phyloP scores from a whole-genome alignment of 2,888 invertebrate genomes.

The Tenthredo amoena region DNA sequence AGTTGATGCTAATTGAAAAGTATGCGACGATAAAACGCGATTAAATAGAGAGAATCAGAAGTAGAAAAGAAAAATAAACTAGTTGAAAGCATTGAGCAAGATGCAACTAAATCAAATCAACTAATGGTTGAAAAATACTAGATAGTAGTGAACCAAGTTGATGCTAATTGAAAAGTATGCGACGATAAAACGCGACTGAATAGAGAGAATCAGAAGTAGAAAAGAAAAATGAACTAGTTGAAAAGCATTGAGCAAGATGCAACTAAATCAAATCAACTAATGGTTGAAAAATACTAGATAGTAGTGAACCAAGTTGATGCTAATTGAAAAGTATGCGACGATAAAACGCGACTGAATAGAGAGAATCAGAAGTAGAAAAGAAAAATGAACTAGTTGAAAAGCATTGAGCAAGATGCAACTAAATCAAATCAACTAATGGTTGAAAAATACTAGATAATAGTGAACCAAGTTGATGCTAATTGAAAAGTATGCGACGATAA shows the following conservation, averaged over 20 bases:
- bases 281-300: no score
- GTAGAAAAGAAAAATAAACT: background rate
- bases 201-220: background rate
- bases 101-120: background rate
- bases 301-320: background rate
- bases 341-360: background rate
- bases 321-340: background rate
- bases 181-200: background rate
- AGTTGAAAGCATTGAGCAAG: no score
- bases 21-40: background rate
- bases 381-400: background rate
- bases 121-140: no score
- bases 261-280: background rate
- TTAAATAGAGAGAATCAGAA: background rate
- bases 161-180: background rate
- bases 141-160: background rate
- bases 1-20: background rate
- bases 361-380: background rate
- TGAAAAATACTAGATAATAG: background rate
- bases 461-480: background rate
- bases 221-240: background rate
- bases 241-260: background rate
- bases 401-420: background rate
- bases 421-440: background rate
- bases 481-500: background rate